Conservation (phyloP, 2,797 vertebrate genomes). For the Poliocrania exsul region DNA sequence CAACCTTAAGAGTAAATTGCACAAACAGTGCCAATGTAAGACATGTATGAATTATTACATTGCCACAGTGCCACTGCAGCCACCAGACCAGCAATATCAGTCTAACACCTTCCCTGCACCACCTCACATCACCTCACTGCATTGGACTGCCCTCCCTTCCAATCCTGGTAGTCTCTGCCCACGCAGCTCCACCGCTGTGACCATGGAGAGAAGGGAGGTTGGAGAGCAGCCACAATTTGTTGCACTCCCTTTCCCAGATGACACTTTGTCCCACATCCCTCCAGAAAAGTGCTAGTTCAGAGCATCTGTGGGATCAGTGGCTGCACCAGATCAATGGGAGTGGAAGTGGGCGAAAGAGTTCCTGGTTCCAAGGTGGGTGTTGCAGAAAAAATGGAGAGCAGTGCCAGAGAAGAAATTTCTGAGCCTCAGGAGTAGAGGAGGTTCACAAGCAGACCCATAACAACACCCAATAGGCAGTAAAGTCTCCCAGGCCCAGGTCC, state of each 20-base stretch:
- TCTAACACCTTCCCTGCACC: background rate
- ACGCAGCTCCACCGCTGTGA: fast-evolving
- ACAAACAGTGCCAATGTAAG: background rate
- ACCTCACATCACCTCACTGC: background rate
- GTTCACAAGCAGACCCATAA: background rate
- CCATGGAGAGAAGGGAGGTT: background rate
- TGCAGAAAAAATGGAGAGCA: background rate
- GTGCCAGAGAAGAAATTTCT: background rate
- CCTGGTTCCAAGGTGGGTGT: background rate
- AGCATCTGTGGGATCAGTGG: background rate
- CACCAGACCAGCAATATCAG: background rate
- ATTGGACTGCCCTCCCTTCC: background rate
- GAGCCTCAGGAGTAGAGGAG: background rate
- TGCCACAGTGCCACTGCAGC: background rate
- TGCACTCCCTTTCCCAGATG: background rate
- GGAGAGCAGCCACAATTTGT: background rate
- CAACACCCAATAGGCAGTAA: background rate
- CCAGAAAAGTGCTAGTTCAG: background rate
- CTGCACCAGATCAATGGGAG: background rate
- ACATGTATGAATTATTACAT: background rate
- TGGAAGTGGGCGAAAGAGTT: background rate
- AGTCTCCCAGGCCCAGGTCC: background rate
- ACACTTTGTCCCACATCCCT: background rate
- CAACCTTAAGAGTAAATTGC: background rate
- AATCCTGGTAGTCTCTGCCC: fast-evolving